Evolutionary conservation across 1,140 invertebrate genomes (phyloP), one percentile per base, ranked within the genome.

Genomic region (Sinella curviseta): DNA sequence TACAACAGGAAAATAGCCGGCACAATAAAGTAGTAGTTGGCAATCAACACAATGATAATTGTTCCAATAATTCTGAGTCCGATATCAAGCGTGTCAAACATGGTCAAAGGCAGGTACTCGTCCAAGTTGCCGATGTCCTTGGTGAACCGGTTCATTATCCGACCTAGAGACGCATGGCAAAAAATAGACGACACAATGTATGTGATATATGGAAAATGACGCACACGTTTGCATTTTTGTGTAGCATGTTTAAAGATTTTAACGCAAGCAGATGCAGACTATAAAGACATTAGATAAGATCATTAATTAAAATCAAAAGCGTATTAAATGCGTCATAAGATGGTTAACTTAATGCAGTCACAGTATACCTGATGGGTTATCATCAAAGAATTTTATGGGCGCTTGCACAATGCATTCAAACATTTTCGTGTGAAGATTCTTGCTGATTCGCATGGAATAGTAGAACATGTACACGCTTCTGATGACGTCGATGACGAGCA

Each of bases 311-410:
- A n/a, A n/a, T n/a, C n/a, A n/a, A n/a, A n/a, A n/a, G n/a, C n/a
- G n/a, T n/a, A n/a, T n/a, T n/a, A n/a, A n/a, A n/a, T n/a, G n/a
- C n/a, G n/a, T n/a, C n/a, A n/a, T n/a, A n/a, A n/a, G n/a, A n/a
- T n/a, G n/a, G n/a, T 24, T 26, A 30, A 17, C 12, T 26, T 78
- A n/a, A 24, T 35, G 0, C 20, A 30, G 84, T n/a, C 39, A 48
- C 39, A 4, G 39, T 48, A 48, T 83, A 88, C 89, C 89, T 76
- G 91, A 90, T 1, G 94, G 92, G 86, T 97, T 97, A 16, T 91
- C 92, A 82, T 95, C 95, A 86, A 97, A 97, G 87, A 97, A 97
- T 4, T 90, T 88, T 90, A 97, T 95, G 0, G 92, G 93, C 0
- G 93, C 92, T 3, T 92, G 89, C 31, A 95, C 90, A 1, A 97